Conservation (phyloP, 2,797 vertebrate genomes). For the Ctenosaura bakeri region DNA sequence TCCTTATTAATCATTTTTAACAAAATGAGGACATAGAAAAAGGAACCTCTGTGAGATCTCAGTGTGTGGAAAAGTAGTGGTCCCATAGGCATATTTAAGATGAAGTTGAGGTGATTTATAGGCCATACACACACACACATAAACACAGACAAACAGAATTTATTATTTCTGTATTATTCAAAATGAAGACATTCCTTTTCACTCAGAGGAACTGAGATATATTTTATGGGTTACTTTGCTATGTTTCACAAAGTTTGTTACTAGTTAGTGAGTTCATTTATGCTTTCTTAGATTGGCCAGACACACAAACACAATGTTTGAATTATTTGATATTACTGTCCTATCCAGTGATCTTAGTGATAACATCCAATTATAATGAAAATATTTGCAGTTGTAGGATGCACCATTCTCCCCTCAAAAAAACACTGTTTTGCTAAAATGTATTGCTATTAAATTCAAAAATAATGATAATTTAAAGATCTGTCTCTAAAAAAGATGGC, state of each 20-base stretch:
- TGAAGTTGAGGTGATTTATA: too few species aligned
- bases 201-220: neutral
- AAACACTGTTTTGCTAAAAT: constrained; percentile 48
- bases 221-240: neutral
- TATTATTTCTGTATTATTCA: neutral
- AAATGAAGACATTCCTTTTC: neutral
- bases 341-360: neutral
- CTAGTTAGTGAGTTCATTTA: neutral
- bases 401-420: constrained; percentile 47
- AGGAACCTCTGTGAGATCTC: too few species aligned
- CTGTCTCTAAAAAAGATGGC: constrained; percentile 46
- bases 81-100: too few species aligned
- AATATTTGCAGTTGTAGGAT: constrained; percentile 37
- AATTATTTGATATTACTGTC: neutral
- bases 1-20: too few species aligned
- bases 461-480: constrained; percentile 57
- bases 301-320: too few species aligned
- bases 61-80: too few species aligned
- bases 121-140: too few species aligned
- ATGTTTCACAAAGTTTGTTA: neutral
- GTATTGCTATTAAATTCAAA: constrained; percentile 45
- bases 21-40: too few species aligned
- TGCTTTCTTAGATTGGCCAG: neutral
- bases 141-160: too few species aligned
- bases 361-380: neutral